Percentiles rank a stretch among this genome's conserved stretches.
Conservation (phyloP, 2,888 invertebrate species). For the Andrena bicolor region DNA sequence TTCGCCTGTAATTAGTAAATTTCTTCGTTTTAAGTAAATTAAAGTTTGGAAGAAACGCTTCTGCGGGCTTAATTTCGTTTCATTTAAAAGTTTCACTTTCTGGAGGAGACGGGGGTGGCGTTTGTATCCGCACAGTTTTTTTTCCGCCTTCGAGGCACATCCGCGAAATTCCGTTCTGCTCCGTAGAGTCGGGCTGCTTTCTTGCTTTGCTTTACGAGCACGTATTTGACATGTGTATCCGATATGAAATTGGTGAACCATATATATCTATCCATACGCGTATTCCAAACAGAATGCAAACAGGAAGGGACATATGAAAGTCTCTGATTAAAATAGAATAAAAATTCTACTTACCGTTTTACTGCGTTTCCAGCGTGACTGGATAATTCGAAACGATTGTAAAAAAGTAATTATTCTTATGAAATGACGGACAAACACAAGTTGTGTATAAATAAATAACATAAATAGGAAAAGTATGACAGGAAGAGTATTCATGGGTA, state of each 20-base stretch:
- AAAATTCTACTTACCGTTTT: background rate
- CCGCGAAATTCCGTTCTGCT: slow-evolving; percentile 22
- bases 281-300: slow-evolving; percentile 38
- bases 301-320: slow-evolving; percentile 3
- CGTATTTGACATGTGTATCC: slow-evolving; percentile 61
- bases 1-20: slow-evolving; percentile 15
- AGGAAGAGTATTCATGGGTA: no score
- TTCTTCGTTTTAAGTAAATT: slow-evolving; percentile 1
- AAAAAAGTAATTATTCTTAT: no score
- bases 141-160: slow-evolving; percentile 14
- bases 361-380: background rate
- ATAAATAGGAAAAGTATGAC: no score
- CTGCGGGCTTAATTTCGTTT: slow-evolving; percentile 36
- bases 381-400: background rate
- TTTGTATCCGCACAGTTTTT: slow-evolving; percentile 39
- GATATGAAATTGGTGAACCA: slow-evolving; percentile 65
- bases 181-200: slow-evolving; percentile 15
- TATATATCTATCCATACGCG: slow-evolving; percentile 55
- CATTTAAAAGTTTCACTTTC: slow-evolving; percentile 33
- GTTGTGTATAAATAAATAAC: no score
- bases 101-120: background rate
- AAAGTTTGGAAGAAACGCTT: background rate
- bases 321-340: slow-evolving; percentile 27
- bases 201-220: slow-evolving; percentile 62
- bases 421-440: no score